Evolutionary conservation across 2,888 invertebrate species (phyloP), one percentile per base, ranked within the genome.

Genomic region (Xanthorhoe designata): DNA sequence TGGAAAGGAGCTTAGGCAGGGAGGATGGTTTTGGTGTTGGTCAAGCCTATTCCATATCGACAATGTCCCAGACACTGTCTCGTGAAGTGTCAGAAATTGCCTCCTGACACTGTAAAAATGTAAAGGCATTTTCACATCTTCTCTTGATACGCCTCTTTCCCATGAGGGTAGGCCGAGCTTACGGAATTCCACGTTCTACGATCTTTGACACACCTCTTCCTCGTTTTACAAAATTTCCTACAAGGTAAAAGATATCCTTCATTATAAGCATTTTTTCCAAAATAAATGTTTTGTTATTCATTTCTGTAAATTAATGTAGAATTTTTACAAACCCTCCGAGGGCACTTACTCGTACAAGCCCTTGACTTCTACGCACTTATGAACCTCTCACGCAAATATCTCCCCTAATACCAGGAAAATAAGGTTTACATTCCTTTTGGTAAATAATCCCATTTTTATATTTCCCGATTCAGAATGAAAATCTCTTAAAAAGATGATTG

Each of bases 321-420:
- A 69, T 68, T 70, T n/a, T 66, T 58, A 56, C 52, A 68, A 42
- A 42, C 38, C 38, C 10, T 10, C 35, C 13, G 38, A 42, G 38
- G 13, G 38, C 38, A 42, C 38, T 42, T 42, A 42, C 13, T 42
- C 38, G 38, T 42, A 42, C 38, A 42, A 42, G 38, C 38, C 38
- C 71, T 73, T 69, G 66, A 70, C 72, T 66, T 71, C 52, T 32
- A 51, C 59, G 64, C 58, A 61, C 64, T 63, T 60, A 32, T 35
- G n/a, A 24, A 9, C 47, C n/a, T 38, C 15, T 38, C 61, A 61
- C 45, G 17, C 17, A 1, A 66, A 69, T 58, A 53, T 0, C 51
- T 64, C 42, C 61, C 17, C 53, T 65, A 61, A n/a, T 0, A 0
- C 0, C 0, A 15, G 0, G 0, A 0, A 0, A 3, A 9, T 35